Percentiles rank a stretch among this genome's conserved stretches.
Conservation (phyloP, 2,113 vertebrate genomes). For the Pedetes capensis region DNA sequence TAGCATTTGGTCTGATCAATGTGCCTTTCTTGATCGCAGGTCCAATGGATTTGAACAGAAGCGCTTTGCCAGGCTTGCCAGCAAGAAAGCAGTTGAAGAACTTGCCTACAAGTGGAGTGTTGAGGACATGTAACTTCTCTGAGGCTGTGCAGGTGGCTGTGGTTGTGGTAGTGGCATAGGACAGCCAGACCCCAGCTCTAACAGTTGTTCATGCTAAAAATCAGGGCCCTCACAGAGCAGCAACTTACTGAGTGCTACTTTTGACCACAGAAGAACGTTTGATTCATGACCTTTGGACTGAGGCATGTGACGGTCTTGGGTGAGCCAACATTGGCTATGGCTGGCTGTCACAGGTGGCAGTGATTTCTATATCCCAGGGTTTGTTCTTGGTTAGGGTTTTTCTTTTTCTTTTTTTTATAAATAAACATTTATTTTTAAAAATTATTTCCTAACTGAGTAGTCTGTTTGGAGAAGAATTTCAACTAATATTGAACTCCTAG, state of each 20-base stretch:
- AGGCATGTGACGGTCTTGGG: background rate
- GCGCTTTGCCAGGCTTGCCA: conserved; percentile 89
- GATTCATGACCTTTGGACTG: conserved; percentile 4
- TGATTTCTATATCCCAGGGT: background rate
- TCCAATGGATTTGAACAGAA: conserved; percentile 97
- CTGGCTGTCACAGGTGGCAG: background rate
- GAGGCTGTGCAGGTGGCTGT: background rate
- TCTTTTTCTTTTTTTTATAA: conserved; percentile 51
- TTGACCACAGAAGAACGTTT: background rate
- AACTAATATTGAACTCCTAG: background rate
- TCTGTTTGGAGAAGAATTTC: conserved; percentile 81
- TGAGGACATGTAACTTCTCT: conserved; percentile 91
- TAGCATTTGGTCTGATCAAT: conserved; percentile 33
- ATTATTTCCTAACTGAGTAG: conserved; percentile 85
- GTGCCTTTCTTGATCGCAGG: conserved; percentile 79
- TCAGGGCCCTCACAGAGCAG: background rate
- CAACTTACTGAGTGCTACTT: background rate
- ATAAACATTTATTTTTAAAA: conserved; percentile 30
- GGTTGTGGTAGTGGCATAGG: background rate
- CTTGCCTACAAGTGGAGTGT: conserved; percentile 98
- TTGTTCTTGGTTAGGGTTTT: background rate
- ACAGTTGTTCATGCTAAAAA: background rate
- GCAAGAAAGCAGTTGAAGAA: conserved; percentile 93
- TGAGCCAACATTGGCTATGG: background rate
- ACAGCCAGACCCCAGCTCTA: background rate